Evolutionary conservation across 2,888 invertebrate species (phyloP).

Genomic region (Empis livida): DNA sequence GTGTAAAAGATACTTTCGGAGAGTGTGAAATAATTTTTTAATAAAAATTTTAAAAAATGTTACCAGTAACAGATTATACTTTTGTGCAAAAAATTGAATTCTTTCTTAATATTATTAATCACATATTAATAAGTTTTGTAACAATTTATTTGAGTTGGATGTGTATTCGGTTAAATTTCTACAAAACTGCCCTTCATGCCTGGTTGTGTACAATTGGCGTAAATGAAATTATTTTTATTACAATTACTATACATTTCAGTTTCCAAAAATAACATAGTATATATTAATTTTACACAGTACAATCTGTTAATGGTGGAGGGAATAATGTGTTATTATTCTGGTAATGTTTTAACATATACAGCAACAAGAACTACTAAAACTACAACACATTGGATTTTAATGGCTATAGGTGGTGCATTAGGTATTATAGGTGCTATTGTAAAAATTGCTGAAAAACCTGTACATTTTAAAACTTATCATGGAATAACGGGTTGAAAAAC

Average conservation of each 20-base stretch:
- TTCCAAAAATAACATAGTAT: not conserved
- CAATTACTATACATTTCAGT: not conserved
- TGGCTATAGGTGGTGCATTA: conserved; percentile 24
- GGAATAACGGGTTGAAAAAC: conserved; percentile 13
- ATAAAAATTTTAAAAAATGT: no score
- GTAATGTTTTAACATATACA: conserved; percentile 22
- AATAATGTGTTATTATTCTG: conserved; percentile 27
- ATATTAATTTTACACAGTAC: conserved; percentile 21
- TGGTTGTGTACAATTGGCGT: conserved; percentile 30
- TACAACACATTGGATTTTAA: conserved; percentile 30
- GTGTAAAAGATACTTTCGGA: no score
- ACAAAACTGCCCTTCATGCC: conserved; percentile 29
- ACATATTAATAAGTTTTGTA: conserved; percentile 29
- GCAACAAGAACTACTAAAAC: conserved; percentile 25
- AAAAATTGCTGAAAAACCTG: conserved; percentile 21
- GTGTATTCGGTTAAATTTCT: conserved; percentile 24
- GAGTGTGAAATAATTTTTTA: no score
- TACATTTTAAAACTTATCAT: conserved; percentile 25
- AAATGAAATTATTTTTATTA: conserved; percentile 9
- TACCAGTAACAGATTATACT: not conserved
- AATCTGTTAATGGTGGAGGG: conserved; percentile 31
- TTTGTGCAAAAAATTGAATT: conserved; percentile 17
- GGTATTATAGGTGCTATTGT: conserved; percentile 26
- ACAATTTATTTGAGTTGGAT: conserved; percentile 29
- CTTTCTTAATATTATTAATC: conserved; percentile 24